Percentiles rank a stretch among this genome's conserved stretches.
Evolutionary conservation across 2,888 invertebrate genomes (phyloP).

Genomic region (Odontocerum albicorne): DNA sequence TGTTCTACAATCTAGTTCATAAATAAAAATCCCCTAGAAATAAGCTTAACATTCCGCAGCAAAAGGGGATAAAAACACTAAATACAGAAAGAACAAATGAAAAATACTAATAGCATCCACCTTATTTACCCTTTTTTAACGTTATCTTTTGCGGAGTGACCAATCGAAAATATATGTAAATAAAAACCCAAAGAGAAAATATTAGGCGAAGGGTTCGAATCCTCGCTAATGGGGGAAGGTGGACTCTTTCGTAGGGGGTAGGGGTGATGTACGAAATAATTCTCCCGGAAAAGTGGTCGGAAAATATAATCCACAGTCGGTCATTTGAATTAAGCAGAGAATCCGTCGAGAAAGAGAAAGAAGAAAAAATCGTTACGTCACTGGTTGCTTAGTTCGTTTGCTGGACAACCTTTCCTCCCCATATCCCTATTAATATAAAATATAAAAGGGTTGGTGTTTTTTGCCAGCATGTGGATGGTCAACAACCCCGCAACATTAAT

Average conservation of each 20-base stretch:
- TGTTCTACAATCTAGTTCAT: no score
- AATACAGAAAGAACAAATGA: no score
- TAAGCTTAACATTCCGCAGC: no score
- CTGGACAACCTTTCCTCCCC: conserved; percentile 1
- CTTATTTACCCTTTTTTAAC: conserved; percentile 21
- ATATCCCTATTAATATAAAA: background rate
- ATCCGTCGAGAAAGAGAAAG: conserved; percentile 3
- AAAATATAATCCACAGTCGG: conserved; percentile 33
- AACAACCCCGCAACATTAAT: conserved; percentile 15
- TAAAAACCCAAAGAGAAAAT: conserved; percentile 23
- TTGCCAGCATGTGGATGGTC: conserved; percentile 15
- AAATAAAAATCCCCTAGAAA: no score
- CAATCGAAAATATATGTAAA: conserved; percentile 23
- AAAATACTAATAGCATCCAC: no score
- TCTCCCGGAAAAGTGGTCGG: conserved; percentile 30
- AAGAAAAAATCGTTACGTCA: conserved; percentile 17
- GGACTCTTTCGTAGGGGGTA: conserved; percentile 11
- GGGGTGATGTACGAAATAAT: no score
- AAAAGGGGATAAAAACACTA: no score
- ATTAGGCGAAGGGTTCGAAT: conserved; percentile 1
- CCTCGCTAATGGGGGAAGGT: conserved; percentile 12
- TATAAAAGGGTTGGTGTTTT: conserved; percentile 18
- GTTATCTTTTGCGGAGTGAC: conserved; percentile 14
- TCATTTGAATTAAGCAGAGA: conserved; percentile 27
- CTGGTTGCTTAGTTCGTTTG: conserved; percentile 17